Base-by-base conservation (phyloP, 2,113 vertebrate genomes). In the Eublepharis macularius region DNA sequence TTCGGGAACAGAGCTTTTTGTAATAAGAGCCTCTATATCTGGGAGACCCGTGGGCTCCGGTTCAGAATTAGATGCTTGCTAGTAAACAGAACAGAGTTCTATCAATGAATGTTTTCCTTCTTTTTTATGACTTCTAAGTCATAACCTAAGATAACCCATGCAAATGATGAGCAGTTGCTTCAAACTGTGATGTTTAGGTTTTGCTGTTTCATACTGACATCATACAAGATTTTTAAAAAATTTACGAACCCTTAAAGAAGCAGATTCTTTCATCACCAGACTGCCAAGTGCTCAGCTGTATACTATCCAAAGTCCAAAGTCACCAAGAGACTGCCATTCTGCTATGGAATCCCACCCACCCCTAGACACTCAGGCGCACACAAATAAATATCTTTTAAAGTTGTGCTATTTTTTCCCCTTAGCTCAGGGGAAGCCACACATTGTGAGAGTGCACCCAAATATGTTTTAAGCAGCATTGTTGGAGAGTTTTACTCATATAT, bases 151-250 rank as follows among this genome's bases (percentile, higher is more conserved):
- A 54, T 68, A 65, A 12, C 16, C 1, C 2, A 70, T 72, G 21
- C 36, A 77, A 88, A 21, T 63, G 88, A 78, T 45, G 39, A 76
- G 10, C n/a, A 16, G 17, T 83, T 87, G 75, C 63, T 49, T 70
- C 32, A 89, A 79, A 89, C 43, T 69, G 60, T 13, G 21, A 63
- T 41, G 49, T 83, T 93, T 54, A 65, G 88, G 54, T 69, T 0
- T 75, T 63, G 85, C 75, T 80, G 0, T 90, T 91, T 82, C 0
- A 0, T 34, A 36, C 82, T 54, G 43, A 41, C 63, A 0, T 32
- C 49, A 72, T 45, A 75, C 79, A 81, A 82, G 76, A 26, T 16
- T 2, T 66, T 68, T 80, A 89, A 68, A 72, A 17, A 65, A 0
- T 57, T 82, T 69, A 76, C 26, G 34, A 89, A 76, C 36, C n/a